phyloP scores from a whole-genome alignment of 1,140 invertebrate genomes.

The Magallana ariakensis region DNA sequence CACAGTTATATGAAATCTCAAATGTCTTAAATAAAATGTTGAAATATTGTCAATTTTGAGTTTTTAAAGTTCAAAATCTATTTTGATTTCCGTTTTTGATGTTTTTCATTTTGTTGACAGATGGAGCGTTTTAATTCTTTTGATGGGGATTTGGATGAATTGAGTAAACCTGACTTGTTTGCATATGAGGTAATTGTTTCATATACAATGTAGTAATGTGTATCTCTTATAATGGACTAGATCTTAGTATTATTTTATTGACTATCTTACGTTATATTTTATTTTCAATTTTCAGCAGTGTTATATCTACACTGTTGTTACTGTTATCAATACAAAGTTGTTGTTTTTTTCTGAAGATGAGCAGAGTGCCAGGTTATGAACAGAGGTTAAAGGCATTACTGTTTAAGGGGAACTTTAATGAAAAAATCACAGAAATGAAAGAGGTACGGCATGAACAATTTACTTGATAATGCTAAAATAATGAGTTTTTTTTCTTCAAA shows the following conservation, averaged over 20 bases:
- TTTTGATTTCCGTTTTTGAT: not conserved
- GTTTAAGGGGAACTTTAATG: constrained; percentile 78
- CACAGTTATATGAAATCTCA: no score
- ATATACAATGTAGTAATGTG: no score
- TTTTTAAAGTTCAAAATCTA: not conserved
- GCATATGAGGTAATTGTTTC: constrained; percentile 71
- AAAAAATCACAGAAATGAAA: constrained; percentile 76
- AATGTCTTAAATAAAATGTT: no score
- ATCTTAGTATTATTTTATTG: no score
- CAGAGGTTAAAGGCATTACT: constrained; percentile 76
- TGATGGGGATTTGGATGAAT: constrained; percentile 70
- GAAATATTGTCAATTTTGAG: not conserved
- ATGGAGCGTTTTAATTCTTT: constrained; percentile 74
- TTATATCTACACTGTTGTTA: not conserved
- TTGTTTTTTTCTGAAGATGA: constrained; percentile 70
- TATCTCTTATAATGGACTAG: no score
- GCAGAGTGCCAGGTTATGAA: constrained; percentile 75
- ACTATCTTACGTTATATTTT: no score
- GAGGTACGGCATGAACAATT: constrained; percentile 62
- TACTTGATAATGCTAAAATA: not conserved
- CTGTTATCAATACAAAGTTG: not conserved
- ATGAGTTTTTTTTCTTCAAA: no score
- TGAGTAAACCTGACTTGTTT: constrained; percentile 78
- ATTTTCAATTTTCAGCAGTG: not conserved
- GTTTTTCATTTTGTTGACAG: constrained; percentile 62